phyloP scores from a whole-genome alignment of 2,113 vertebrate species.

The Thamnaconus septentrionalis region DNA sequence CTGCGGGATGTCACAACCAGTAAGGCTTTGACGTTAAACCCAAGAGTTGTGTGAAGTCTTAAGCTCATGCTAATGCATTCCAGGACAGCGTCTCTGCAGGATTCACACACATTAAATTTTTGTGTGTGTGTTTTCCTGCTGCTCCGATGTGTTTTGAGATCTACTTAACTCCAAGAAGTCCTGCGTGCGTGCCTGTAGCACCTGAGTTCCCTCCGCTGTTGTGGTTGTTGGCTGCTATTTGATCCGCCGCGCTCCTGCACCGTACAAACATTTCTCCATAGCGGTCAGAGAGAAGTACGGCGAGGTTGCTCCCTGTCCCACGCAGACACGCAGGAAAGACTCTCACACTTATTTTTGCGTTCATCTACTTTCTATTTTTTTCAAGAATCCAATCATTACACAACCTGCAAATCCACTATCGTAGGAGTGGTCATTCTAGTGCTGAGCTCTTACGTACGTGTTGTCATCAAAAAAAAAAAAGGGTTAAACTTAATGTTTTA shows the following conservation, averaged over 20 bases:
- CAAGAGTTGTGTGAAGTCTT: background rate
- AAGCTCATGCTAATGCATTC: constrained; percentile 43
- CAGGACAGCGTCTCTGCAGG: constrained; percentile 40
- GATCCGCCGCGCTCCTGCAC: constrained; percentile 5
- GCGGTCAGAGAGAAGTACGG: background rate
- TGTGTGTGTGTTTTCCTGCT: constrained; percentile 34
- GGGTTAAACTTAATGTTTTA: background rate
- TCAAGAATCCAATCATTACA: background rate
- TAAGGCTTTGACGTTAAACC: no score
- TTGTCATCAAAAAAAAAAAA: background rate
- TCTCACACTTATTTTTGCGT: background rate
- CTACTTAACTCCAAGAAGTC: constrained; percentile 24
- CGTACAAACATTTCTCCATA: constrained; percentile 1
- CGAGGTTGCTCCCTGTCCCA: constrained; percentile 12
- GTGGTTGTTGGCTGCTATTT: background rate
- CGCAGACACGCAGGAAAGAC: constrained; percentile 26
- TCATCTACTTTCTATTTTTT: background rate
- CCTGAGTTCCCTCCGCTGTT: constrained; percentile 26
- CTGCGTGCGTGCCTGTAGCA: constrained; percentile 16
- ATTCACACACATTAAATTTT: constrained; percentile 49
- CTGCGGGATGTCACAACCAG: no score
- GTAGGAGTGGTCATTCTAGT: background rate
- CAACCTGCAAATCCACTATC: background rate
- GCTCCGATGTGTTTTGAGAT: constrained; percentile 33
- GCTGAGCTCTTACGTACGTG: background rate